Percentiles rank a stretch among this genome's conserved stretches.
These are phyloP conservation scores for Sinhomidia bicolor DNA, from an alignment of 2,888 invertebrate species.

Conservation along the genomic window DNA sequence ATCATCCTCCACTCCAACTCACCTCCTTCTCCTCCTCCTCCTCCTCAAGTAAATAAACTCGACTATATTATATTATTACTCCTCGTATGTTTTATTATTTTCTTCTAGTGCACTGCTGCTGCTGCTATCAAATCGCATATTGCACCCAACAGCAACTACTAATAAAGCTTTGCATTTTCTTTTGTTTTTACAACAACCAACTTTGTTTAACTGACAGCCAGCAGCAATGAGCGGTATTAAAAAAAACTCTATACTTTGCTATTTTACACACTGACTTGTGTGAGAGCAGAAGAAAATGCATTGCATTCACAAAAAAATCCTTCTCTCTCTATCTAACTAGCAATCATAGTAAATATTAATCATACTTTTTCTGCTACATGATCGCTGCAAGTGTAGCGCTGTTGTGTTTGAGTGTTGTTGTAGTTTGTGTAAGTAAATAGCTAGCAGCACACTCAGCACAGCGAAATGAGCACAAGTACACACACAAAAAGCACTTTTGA, in stretches of 20 bases:
- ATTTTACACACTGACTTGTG: too few relatives aligned
- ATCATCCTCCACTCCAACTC: neutral
- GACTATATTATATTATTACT: too few relatives aligned
- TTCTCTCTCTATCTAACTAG: neutral
- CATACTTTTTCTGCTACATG: neutral
- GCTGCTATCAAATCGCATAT: conserved; percentile 3
- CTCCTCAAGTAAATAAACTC: neutral
- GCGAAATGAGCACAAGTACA: conserved; percentile 14
- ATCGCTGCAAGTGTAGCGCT: neutral
- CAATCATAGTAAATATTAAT: neutral
- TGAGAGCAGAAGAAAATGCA: too few relatives aligned
- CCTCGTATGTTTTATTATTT: neutral
- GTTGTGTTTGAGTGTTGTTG: too few relatives aligned
- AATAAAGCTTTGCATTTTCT: neutral
- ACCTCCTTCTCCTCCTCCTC: neutral
- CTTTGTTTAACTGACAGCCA: neutral
- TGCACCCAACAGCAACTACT: neutral
- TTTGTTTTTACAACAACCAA: neutral
- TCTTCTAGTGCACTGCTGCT: neutral
- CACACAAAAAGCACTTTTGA: neutral
- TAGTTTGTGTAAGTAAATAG: too few relatives aligned
- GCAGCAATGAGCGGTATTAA: neutral
- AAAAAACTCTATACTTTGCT: neutral
- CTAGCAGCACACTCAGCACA: neutral
- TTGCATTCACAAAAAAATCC: neutral